A percentile compares a stretch with the other conserved stretches of the same genome.
These are phyloP conservation scores for Eurypyga helias DNA, from an alignment of 2,113 vertebrate genomes.

Conservation along the genomic window DNA sequence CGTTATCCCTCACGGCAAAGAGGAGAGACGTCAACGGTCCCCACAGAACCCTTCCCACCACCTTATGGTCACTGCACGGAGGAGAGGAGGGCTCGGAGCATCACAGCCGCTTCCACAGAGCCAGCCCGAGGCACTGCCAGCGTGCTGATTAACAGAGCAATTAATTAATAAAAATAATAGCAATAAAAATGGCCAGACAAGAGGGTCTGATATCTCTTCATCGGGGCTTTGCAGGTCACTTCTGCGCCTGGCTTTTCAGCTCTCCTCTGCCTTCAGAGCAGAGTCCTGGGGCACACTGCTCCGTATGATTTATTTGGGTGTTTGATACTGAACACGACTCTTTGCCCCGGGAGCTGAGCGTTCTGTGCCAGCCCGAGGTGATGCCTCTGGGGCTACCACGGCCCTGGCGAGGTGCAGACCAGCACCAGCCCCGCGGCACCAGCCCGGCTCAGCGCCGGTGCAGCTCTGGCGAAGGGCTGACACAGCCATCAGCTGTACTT, in stretches of 20 bases:
- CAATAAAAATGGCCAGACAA: fast-evolving
- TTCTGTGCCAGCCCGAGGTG: neutral
- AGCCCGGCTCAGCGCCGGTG: no score
- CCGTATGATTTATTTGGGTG: fast-evolving
- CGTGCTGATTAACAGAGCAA: neutral
- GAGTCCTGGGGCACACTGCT: neutral
- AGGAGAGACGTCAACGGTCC: fast-evolving
- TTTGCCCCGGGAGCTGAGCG: fast-evolving
- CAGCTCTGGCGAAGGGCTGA: no score
- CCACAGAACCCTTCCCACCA: fast-evolving
- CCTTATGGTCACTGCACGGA: fast-evolving
- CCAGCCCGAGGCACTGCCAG: neutral
- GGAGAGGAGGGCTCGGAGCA: fast-evolving
- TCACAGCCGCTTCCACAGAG: fast-evolving
- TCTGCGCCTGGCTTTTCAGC: fast-evolving
- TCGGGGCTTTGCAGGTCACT: neutral
- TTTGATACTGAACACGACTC: fast-evolving
- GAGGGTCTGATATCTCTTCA: neutral
- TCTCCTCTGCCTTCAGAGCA: neutral
- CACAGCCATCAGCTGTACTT: neutral
- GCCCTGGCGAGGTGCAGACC: neutral
- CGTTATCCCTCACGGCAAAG: fast-evolving
- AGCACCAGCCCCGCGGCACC: neutral
- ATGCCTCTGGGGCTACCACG: fast-evolving
- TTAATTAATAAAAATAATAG: neutral